Evolutionary conservation across 1,140 invertebrate species (phyloP).

Genomic region (Formica selysi): DNA sequence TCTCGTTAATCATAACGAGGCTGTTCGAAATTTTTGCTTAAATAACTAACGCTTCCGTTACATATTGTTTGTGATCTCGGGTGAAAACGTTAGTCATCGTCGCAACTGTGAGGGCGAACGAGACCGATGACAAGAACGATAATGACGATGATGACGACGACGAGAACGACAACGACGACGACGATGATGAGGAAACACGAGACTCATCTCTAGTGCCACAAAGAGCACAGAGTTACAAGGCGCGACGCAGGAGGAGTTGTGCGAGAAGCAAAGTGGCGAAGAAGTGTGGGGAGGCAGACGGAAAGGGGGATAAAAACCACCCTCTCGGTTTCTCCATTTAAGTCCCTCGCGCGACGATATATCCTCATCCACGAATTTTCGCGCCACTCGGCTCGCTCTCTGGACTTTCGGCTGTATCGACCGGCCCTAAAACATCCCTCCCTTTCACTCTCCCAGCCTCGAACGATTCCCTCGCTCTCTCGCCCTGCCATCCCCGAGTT

Average conservation of each 20-base stretch:
- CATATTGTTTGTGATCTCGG: constrained; percentile 40
- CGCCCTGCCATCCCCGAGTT: constrained; percentile 36
- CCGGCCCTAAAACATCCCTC: constrained; percentile 74
- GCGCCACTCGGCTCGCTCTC: constrained; percentile 73
- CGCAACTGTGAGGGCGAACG: neutral
- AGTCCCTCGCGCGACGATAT: constrained; percentile 41
- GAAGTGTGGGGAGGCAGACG: too few species aligned
- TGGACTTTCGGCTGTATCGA: constrained; percentile 83
- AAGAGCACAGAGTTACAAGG: constrained; percentile 35
- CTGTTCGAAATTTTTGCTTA: constrained; percentile 50
- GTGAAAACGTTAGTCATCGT: constrained; percentile 14
- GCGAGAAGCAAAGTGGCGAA: too few species aligned
- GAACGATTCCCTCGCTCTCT: constrained; percentile 27
- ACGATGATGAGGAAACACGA: constrained; percentile 43
- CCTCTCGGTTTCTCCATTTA: constrained; percentile 49
- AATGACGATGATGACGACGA: constrained; percentile 23
- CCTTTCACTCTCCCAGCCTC: constrained; percentile 61
- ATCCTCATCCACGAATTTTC: constrained; percentile 74
- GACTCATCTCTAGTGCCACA: constrained; percentile 43
- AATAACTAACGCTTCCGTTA: constrained; percentile 52
- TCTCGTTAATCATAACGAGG: constrained; percentile 46
- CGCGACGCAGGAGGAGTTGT: neutral
- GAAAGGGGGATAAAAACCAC: neutral
- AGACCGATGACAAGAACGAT: neutral
- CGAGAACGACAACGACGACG: neutral